Evolutionary conservation across 1,140 invertebrate genomes (phyloP), one percentile per base, ranked within the genome.

Genomic region (Matsumurasca onukii): DNA sequence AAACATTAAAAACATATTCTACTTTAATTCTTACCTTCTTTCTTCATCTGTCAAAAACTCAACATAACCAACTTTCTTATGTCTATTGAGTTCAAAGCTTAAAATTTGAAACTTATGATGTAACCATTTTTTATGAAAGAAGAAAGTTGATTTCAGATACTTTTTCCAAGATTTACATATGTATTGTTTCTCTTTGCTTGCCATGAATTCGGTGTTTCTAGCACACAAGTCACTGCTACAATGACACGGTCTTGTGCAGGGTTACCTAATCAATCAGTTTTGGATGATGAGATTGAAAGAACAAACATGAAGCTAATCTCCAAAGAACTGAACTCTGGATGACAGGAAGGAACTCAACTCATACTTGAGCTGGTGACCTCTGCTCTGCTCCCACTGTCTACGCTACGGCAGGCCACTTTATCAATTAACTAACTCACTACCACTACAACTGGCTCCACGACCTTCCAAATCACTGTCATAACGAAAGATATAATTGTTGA

Each of bases 41-140:
- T 72, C 70, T 62, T 72, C 68, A 24, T 72, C 70, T 3, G 70
- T 69, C n/a, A 72, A 31, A 45, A 72, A 64, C 30, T 70, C 27
- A 9, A 62, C 22, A 30, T 72, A 72, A n/a, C 66, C 64, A 22
- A 34, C 59, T 30, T 69, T 27, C 61, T 68, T 71, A 12, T 57
- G 62, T 24, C 31, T 68, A 15, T n/a, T 55, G 13, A 31, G 67
- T 61, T n/a, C 34, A 67, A 31, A 27, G n/a, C n/a, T 63, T 15
- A 45, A 48, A 27, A 39, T 20, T 20, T 57, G 55, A 51, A 20
- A 68, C 29, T 31, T 31, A 34, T 24, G 3, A 5, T 52, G 30
- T 25, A 20, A 22, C 25, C 31, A 67, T 12, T 52, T 25, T 57
- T 57, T 68, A 30, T 27, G 31, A 1, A 31, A 68, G 27, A 17